These are phyloP conservation scores for Phorcus lineatus DNA, from an alignment of 2,888 invertebrate species.

Conservation along the genomic window DNA sequence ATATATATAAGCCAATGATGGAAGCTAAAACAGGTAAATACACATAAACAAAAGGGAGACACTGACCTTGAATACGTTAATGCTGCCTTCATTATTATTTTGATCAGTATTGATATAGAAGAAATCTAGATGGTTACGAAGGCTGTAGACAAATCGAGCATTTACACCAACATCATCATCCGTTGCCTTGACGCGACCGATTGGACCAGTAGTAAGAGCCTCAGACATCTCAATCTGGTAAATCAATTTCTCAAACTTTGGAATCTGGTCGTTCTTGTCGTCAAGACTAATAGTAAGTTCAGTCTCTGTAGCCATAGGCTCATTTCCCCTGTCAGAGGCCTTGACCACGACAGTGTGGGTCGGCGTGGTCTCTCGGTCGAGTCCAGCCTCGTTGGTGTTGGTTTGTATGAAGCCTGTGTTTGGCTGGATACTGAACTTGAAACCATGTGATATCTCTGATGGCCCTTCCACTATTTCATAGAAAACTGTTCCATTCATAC, in stretches of 20 bases:
- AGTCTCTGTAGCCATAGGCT: conserved; percentile 54
- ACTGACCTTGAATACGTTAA: conserved; percentile 59
- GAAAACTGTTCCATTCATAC: conserved; percentile 85
- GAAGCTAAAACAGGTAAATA: too few relatives aligned
- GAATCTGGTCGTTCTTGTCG: conserved; percentile 77
- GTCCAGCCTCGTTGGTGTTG: conserved; percentile 46
- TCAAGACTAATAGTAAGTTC: conserved; percentile 74
- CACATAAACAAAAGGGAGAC: too few relatives aligned
- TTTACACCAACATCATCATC: conserved; percentile 80
- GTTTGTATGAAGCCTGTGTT: conserved; percentile 67
- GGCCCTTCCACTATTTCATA: conserved; percentile 60
- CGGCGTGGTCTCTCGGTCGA: conserved; percentile 68
- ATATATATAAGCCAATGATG: too few relatives aligned
- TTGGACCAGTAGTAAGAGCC: conserved; percentile 54
- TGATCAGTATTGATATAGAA: conserved; percentile 54
- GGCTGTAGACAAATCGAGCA: conserved; percentile 92
- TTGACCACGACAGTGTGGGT: conserved; percentile 95
- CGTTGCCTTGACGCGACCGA: conserved; percentile 64
- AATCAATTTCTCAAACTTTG: conserved; percentile 65
- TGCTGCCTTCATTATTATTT: conserved; percentile 59
- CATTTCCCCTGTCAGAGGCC: conserved; percentile 84
- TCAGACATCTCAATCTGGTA: conserved; percentile 57
- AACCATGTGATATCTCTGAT: conserved; percentile 32
- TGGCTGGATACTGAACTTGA: conserved; percentile 55
- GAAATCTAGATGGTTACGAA: conserved; percentile 60